Percentiles rank a stretch among this genome's conserved stretches.
These are phyloP conservation scores for Drosophila pseudoobscura DNA, from an alignment of 1,140 invertebrate species.

Conservation along the genomic window DNA sequence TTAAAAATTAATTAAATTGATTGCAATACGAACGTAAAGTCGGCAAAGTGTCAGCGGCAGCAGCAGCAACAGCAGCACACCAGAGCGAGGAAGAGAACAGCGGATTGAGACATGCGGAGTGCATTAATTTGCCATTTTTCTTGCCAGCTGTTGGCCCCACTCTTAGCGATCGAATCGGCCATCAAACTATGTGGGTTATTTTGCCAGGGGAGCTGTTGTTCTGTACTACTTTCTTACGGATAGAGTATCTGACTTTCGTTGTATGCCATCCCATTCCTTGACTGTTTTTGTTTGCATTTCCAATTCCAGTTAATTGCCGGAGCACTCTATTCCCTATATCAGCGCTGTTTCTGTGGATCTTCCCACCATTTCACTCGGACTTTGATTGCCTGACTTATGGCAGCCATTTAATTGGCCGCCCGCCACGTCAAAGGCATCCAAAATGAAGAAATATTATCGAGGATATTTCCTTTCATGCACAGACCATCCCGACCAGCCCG, in stretches of 20 bases:
- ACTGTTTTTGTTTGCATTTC: conserved; percentile 47
- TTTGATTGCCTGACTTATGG: conserved; percentile 68
- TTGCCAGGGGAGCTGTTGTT: too few relatives aligned
- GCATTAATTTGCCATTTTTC: conserved; percentile 34
- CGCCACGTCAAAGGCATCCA: conserved; percentile 66
- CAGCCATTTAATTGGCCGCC: conserved; percentile 67
- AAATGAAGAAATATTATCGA: conserved; percentile 65
- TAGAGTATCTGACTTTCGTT: conserved; percentile 36
- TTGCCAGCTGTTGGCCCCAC: neutral
- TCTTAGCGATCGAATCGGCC: neutral
- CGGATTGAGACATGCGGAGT: conserved; percentile 5
- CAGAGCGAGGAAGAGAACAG: conserved; percentile 10
- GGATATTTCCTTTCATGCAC: conserved; percentile 19
- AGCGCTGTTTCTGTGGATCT: too few relatives aligned
- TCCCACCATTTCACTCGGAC: conserved; percentile 15
- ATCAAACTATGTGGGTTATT: too few relatives aligned
- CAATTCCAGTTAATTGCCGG: conserved; percentile 59
- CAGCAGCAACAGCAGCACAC: conserved; percentile 26
- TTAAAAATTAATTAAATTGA: conserved; percentile 81
- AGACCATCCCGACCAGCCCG: neutral
- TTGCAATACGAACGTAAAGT: conserved; percentile 52
- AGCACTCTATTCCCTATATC: neutral
- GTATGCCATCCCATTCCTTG: neutral
- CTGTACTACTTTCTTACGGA: neutral
- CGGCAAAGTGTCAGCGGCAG: conserved; percentile 44